These are phyloP conservation scores for Scopus umbretta DNA, from an alignment of 2,113 vertebrate genomes.

Conservation along the genomic window DNA sequence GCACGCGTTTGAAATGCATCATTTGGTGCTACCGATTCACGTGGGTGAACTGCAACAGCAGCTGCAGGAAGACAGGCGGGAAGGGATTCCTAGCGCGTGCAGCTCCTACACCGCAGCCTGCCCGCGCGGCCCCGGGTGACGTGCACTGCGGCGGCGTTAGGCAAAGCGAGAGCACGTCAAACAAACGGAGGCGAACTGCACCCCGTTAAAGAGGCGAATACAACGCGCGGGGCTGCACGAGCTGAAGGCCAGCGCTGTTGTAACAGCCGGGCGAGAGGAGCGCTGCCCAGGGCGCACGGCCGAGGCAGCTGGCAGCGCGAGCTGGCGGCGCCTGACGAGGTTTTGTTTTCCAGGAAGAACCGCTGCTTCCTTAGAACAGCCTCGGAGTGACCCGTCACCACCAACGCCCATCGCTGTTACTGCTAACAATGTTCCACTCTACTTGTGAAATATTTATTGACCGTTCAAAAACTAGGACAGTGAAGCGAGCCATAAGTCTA, in stretches of 20 bases:
- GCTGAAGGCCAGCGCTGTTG: fast-evolving
- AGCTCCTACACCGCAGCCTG: fast-evolving
- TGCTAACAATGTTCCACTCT: background rate
- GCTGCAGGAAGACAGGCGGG: background rate
- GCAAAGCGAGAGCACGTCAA: background rate
- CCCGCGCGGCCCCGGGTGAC: fast-evolving
- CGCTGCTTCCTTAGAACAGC: conserved; percentile 72
- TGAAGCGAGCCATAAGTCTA: background rate
- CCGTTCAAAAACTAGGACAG: background rate
- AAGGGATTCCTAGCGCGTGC: background rate
- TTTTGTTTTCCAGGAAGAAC: conserved; percentile 64
- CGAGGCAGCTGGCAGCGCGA: too few relatives aligned
- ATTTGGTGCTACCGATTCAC: too few relatives aligned
- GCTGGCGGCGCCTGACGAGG: too few relatives aligned
- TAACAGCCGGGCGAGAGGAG: background rate
- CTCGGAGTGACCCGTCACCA: conserved; percentile 24
- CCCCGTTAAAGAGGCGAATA: fast-evolving
- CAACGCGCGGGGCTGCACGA: fast-evolving
- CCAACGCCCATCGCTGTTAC: background rate
- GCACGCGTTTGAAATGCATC: background rate
- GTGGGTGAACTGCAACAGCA: background rate
- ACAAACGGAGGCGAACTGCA: fast-evolving
- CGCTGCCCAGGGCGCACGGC: fast-evolving
- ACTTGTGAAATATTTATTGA: conserved; percentile 54
- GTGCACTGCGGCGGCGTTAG: fast-evolving